Evolutionary conservation across 2,113 vertebrate species (phyloP), one percentile per base, ranked within the genome.

Genomic region (Apteryx mantelli): DNA sequence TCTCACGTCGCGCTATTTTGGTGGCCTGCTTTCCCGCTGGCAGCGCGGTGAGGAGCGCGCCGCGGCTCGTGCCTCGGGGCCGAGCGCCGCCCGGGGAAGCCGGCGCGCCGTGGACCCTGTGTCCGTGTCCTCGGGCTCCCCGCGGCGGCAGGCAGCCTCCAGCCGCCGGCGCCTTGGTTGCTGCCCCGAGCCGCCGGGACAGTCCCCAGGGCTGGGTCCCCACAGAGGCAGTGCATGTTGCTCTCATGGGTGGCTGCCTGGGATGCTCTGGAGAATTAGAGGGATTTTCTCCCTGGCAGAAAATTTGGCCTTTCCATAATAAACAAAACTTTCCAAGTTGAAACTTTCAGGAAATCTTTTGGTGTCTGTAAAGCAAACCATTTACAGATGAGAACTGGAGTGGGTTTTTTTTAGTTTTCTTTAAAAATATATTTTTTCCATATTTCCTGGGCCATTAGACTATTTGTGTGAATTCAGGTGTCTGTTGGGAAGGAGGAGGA

Each of bases 1-100:
- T 96, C 95, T 91, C 96, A 91, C 95, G 42, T 93, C 73, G 19
- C 91, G 92, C 90, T 96, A 96, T 96, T 96, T 93, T 4, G 2
- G 78, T 86, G 92, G 95, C 38, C 42, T 69, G 94, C 93, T 88
- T 96, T 88, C 96, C 96, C 96, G 83, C 97, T 96, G 95, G 95
- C 95, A 94, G 0, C 53, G 8, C 94, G 96, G 82, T 52, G 46
- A 83, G 93, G 86, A 4, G 95, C 11, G 4, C 50, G 93, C 93
- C 86, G 87, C 85, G 74, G 65, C 88, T 94, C 50, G 36, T 36
- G 61, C n/a, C n/a, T 22, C 36, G 36, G 34, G 34, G n/a, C 42
- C 42, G 42, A 42, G 42, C 42, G 42, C 36, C 7, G 36, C 36
- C 36, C 36, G 36, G 36, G 36, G 36, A 38, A 38, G 36, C 36